Evolutionary conservation across 2,113 vertebrate species (phyloP), one percentile per base, ranked within the genome.

Genomic region (Noctilio leporinus): DNA sequence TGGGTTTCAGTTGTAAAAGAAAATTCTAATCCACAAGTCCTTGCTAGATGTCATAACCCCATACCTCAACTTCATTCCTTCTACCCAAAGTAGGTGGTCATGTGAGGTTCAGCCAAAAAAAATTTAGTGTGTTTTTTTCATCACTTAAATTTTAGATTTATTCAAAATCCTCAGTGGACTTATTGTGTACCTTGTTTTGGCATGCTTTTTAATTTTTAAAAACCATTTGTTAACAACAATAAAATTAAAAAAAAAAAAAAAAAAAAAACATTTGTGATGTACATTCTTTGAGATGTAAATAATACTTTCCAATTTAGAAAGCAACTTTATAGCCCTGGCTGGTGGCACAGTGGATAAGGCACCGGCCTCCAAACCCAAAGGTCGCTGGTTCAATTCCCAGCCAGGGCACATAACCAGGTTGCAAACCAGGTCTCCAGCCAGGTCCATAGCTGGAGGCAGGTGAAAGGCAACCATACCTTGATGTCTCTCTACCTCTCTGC

Each of bases 1-100:
- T 97, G 96, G 97, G 98, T 98, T 98, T 97, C 97, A 98, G 97
- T 98, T 98, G 97, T 98, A 98, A 98, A 98, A 98, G 98, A 98
- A 98, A 98, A 98, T 97, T 97, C 97, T 98, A 98, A 98, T 97
- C 98, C 98, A 97, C 97, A 97, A 98, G 98, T 97, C 89, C 94
- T 97, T 98, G 97, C 98, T 98, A 98, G 98, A 98, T 98, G 98
- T 98, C 96, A 93, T 97, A 96, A 97, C 92, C 92, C 16, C 64
- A 97, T 97, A 97, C 97, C 93, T 98, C 92, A 96, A 93, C 93
- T 97, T 97, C 97, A 92, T 97, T 98, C 93, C 95, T 89, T 97
- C 97, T 97, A 96, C 95, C 97, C 96, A 1, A 97, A 97, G 97
- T 98, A 98, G 98, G 96, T 97, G 97, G 98, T 97, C 97, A 98